Percentiles rank a stretch among this genome's conserved stretches.
These are phyloP conservation scores for Sylvilagus floridanus DNA, from an alignment of 2,797 vertebrate genomes.

Conservation along the genomic window DNA sequence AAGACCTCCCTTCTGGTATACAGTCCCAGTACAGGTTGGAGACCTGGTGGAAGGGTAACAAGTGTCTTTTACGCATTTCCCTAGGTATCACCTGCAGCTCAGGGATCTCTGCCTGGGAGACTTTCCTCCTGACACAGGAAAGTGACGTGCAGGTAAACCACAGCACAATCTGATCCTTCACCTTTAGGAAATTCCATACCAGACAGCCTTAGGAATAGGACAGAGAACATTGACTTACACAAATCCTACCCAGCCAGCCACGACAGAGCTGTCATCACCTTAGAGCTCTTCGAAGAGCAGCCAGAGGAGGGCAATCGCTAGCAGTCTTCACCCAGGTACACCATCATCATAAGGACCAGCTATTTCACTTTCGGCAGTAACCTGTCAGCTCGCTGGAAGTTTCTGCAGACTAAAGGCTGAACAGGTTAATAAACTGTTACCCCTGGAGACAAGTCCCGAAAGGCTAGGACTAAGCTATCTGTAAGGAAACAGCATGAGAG, in stretches of 20 bases:
- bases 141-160: background rate
- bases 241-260: background rate
- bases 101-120: background rate
- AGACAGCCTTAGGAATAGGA: background rate
- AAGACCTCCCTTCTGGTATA: background rate
- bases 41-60: background rate
- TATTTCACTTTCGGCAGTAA: slow-evolving; percentile 36
- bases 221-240: background rate
- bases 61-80: background rate
- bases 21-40: background rate
- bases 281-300: slow-evolving; percentile 25
- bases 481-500: background rate
- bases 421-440: slow-evolving; percentile 56
- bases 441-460: slow-evolving; percentile 51
- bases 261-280: background rate
- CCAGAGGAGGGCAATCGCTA: slow-evolving; percentile 1
- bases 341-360: slow-evolving; percentile 8
- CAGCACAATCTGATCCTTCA: background rate
- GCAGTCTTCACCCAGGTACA: background rate
- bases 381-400: slow-evolving; percentile 63
- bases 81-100: background rate
- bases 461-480: background rate
- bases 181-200: slow-evolving; percentile 8
- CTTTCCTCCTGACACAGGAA: slow-evolving; percentile 12
- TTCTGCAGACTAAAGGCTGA: slow-evolving; percentile 76